phyloP scores from a whole-genome alignment of 1,140 invertebrate genomes.

The Meloidogyne exigua region DNA sequence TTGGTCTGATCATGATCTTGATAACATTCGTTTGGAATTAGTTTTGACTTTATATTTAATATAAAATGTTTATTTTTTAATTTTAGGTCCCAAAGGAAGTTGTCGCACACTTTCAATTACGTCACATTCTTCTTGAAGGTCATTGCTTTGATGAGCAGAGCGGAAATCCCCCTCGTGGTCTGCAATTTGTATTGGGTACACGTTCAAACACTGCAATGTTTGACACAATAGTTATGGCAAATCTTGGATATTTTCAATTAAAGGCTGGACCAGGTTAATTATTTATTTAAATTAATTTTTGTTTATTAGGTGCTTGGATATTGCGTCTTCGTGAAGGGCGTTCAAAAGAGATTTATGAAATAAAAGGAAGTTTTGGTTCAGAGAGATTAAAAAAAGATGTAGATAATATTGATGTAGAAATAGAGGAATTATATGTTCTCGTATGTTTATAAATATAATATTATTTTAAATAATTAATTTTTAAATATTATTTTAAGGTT shows the following conservation, averaged over 20 bases:
- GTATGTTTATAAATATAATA: background rate
- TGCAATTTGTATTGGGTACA: conserved; percentile 92
- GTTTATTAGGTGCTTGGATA: conserved; percentile 90
- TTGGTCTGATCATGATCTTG: conserved; percentile 86
- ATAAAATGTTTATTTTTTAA: conserved; percentile 34
- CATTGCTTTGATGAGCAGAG: conserved; percentile 90
- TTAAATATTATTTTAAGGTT: conserved; percentile 18
- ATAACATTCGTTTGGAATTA: conserved; percentile 81
- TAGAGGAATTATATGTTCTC: conserved; percentile 20
- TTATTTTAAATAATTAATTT: background rate
- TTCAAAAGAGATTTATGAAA: conserved; percentile 84
- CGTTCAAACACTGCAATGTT: conserved; percentile 74
- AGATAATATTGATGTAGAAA: conserved; percentile 3
- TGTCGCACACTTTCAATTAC: conserved; percentile 82
- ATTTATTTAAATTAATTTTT: conserved; percentile 8
- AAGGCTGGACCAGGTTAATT: conserved; percentile 66
- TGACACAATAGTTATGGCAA: conserved; percentile 99
- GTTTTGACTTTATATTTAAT: conserved; percentile 45
- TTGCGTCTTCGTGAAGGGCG: conserved; percentile 81
- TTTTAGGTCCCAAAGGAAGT: conserved; percentile 64
- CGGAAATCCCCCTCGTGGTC: conserved; percentile 87
- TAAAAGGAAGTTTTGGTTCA: conserved; percentile 64
- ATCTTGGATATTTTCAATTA: conserved; percentile 69
- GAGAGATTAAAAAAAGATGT: conserved; percentile 48
- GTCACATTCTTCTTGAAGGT: conserved; percentile 82